phyloP scores from a whole-genome alignment of 2,797 vertebrate genomes.

The Brachymystax lenok region DNA sequence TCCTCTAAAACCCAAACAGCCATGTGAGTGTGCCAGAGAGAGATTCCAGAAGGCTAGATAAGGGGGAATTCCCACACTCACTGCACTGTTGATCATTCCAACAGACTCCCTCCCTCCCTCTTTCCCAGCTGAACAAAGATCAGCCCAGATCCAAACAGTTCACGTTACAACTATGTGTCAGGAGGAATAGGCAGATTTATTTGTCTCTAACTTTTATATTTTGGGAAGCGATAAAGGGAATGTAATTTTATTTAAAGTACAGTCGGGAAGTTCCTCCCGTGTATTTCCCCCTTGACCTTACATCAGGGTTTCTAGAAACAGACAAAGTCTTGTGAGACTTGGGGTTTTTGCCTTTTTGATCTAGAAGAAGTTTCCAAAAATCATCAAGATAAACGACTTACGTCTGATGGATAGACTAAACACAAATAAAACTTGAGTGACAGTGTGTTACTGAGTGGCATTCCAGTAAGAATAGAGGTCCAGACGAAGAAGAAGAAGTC shows the following conservation, averaged over 20 bases:
- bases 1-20: neutral
- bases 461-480: neutral
- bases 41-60: constrained; percentile 13
- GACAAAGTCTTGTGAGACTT: neutral
- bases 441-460: too few species aligned
- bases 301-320: neutral
- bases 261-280: neutral
- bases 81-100: constrained; percentile 7
- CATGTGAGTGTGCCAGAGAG: neutral
- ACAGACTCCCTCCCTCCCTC: neutral
- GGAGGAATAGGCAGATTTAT: constrained; percentile 13
- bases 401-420: neutral
- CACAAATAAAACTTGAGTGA: neutral
- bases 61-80: constrained; percentile 18
- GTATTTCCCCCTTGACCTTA: constrained; percentile 2
- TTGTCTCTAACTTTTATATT: neutral
- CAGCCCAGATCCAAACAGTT: neutral
- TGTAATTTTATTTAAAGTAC: constrained; percentile 5
- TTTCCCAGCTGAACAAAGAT: neutral
- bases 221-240: constrained; percentile 4
- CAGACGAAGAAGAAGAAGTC: neutral
- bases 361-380: neutral
- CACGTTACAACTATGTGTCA: neutral
- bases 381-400: neutral
- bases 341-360: neutral